Percentiles rank a stretch among this genome's conserved stretches.
These are phyloP conservation scores for Pterostichus niger DNA, from an alignment of 2,888 invertebrate species.

Conservation along the genomic window DNA sequence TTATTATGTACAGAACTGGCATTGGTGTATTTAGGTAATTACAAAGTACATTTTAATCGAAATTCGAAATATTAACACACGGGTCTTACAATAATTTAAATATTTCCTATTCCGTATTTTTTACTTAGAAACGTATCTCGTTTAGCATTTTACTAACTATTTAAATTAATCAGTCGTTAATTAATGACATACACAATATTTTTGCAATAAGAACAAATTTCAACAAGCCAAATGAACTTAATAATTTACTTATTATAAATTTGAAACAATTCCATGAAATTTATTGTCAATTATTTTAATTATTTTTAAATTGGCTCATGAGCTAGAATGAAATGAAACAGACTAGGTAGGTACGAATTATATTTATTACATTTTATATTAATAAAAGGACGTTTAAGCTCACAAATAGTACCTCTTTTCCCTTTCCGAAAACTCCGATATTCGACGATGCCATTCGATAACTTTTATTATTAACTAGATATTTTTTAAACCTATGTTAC, in stretches of 20 bases:
- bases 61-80: slow-evolving; percentile 22
- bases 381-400: slow-evolving; percentile 63
- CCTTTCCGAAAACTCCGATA: slow-evolving; percentile 25
- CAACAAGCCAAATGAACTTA: not conserved
- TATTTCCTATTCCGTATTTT: slow-evolving; percentile 17
- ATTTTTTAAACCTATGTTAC: slow-evolving; percentile 55
- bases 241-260: slow-evolving; percentile 30
- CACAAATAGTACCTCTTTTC: slow-evolving; percentile 51
- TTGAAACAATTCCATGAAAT: slow-evolving; percentile 57
- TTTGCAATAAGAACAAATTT: slow-evolving; percentile 13
- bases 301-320: slow-evolving; percentile 60
- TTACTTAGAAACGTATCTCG: slow-evolving; percentile 13
- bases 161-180: slow-evolving; percentile 45
- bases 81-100: slow-evolving; percentile 15
- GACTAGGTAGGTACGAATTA: slow-evolving; percentile 43
- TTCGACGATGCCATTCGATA: slow-evolving; percentile 21
- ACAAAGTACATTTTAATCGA: slow-evolving; percentile 15
- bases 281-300: slow-evolving; percentile 65
- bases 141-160: not conserved
- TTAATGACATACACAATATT: slow-evolving; percentile 14
- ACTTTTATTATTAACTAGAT: slow-evolving; percentile 44
- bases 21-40: slow-evolving; percentile 43
- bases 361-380: slow-evolving; percentile 46
- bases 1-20: slow-evolving; percentile 39
- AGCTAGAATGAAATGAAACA: slow-evolving; percentile 20